phyloP scores from a whole-genome alignment of 64 coral and sea anemone species.

The Porites lutea region DNA sequence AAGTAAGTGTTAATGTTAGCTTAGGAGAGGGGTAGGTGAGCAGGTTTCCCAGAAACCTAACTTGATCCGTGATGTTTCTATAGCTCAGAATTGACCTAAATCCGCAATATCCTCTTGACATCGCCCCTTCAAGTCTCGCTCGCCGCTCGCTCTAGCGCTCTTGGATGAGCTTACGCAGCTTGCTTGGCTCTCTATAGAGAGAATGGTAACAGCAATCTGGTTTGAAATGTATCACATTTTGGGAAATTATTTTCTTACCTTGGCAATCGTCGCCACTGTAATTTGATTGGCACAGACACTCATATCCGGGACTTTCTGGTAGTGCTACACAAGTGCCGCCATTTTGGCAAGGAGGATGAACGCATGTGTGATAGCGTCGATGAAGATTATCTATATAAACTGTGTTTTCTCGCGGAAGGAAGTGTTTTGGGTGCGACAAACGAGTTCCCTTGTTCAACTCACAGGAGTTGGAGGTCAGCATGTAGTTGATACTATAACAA shows the following conservation, averaged over 20 bases:
- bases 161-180: too few relatives aligned
- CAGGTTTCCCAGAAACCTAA: too few relatives aligned
- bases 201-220: too few relatives aligned
- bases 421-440: constrained; percentile 24
- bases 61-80: too few relatives aligned
- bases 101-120: too few relatives aligned
- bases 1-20: too few relatives aligned
- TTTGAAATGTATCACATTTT: too few relatives aligned
- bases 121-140: too few relatives aligned
- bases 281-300: constrained; percentile 22
- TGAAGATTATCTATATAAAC: constrained; percentile 47
- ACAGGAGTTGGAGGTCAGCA: neutral
- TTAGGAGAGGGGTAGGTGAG: too few relatives aligned
- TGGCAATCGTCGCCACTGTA: constrained; percentile 40
- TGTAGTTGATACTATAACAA: constrained; percentile 60
- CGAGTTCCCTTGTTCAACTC: constrained; percentile 30
- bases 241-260: constrained; percentile 1
- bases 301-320: constrained; percentile 36
- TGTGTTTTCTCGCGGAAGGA: constrained; percentile 2
- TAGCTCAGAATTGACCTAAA: too few relatives aligned
- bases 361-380: constrained; percentile 34
- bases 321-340: constrained; percentile 27
- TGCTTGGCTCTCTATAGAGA: too few relatives aligned
- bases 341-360: constrained; percentile 44
- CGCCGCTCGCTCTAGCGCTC: too few relatives aligned